A percentile compares a stretch with the other conserved stretches of the same genome.
Evolutionary conservation across 2,797 vertebrate species (phyloP).

Genomic region (Parotocinclus haroldoi): DNA sequence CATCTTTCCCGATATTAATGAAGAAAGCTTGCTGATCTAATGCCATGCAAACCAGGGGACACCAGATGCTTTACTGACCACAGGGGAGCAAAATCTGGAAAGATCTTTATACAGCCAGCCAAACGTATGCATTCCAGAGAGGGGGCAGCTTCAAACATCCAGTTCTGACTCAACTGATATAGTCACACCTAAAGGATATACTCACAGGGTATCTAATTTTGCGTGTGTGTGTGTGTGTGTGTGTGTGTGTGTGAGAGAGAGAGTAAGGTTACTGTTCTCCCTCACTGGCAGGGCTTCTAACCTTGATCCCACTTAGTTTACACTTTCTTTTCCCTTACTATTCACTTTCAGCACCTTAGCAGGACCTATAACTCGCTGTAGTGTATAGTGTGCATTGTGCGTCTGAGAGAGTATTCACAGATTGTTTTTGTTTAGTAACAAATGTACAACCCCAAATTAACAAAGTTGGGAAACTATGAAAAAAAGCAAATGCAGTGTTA

Average conservation of each 20-base stretch:
- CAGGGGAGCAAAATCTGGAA: neutral
- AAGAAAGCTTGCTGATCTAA: neutral
- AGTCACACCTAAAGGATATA: slow-evolving; percentile 6
- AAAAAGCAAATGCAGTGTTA: too few relatives aligned
- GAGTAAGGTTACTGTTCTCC: slow-evolving; percentile 22
- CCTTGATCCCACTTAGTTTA: slow-evolving; percentile 12
- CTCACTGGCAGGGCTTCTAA: slow-evolving; percentile 10
- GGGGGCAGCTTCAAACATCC: slow-evolving; percentile 1
- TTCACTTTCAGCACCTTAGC: neutral
- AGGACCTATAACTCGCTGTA: neutral
- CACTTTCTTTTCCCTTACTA: slow-evolving; percentile 3
- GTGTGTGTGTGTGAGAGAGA: neutral
- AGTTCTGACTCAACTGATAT: slow-evolving; percentile 10
- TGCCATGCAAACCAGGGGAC: neutral
- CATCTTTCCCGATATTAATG: slow-evolving; percentile 9
- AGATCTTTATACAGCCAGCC: neutral
- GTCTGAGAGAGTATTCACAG: too few relatives aligned
- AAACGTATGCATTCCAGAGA: too few relatives aligned
- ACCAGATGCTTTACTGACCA: slow-evolving; percentile 12
- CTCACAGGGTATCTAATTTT: slow-evolving; percentile 13
- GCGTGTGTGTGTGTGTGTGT: too few relatives aligned
- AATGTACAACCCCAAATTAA: too few relatives aligned
- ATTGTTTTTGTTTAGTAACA: too few relatives aligned
- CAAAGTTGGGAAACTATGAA: too few relatives aligned
- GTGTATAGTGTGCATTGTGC: too few relatives aligned